Evolutionary conservation across 2,888 invertebrate genomes (phyloP).

Genomic region (Leuctra nigra): DNA sequence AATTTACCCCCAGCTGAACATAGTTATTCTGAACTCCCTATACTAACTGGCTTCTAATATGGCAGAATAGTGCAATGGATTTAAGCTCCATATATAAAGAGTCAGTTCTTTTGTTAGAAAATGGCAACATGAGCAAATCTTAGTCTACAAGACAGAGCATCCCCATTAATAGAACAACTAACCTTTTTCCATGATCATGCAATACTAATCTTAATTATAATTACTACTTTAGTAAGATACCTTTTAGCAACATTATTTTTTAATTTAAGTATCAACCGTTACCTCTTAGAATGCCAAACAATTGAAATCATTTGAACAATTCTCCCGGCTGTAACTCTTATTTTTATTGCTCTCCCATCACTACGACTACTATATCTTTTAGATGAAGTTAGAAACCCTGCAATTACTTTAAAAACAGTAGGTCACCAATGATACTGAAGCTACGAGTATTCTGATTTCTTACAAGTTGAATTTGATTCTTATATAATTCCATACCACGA

Average conservation of each 20-base stretch:
- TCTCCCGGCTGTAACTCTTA: slow-evolving; percentile 52
- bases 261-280: slow-evolving; percentile 52
- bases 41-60: slow-evolving; percentile 56
- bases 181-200: no score
- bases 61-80: slow-evolving; percentile 55
- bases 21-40: slow-evolving; percentile 51
- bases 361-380: slow-evolving; percentile 52
- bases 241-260: no score
- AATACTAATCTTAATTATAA: no score
- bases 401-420: slow-evolving; percentile 53
- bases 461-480: slow-evolving; percentile 59
- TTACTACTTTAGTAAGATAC: no score
- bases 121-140: no score
- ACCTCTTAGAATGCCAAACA: slow-evolving; percentile 50
- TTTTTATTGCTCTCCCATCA: slow-evolving; percentile 57
- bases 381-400: slow-evolving; percentile 54
- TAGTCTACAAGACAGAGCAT: slow-evolving; percentile 52
- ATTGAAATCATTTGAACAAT: slow-evolving; percentile 61
- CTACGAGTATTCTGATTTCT: no score
- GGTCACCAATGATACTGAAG: slow-evolving; percentile 62
- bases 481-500: slow-evolving; percentile 50
- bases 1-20: slow-evolving; percentile 51
- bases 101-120: slow-evolving; percentile 38
- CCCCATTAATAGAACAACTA: slow-evolving; percentile 60
- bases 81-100: slow-evolving; percentile 50